These are phyloP conservation scores for Lissocephala sabroskyi DNA, from an alignment of 2,888 invertebrate genomes.

Conservation along the genomic window DNA sequence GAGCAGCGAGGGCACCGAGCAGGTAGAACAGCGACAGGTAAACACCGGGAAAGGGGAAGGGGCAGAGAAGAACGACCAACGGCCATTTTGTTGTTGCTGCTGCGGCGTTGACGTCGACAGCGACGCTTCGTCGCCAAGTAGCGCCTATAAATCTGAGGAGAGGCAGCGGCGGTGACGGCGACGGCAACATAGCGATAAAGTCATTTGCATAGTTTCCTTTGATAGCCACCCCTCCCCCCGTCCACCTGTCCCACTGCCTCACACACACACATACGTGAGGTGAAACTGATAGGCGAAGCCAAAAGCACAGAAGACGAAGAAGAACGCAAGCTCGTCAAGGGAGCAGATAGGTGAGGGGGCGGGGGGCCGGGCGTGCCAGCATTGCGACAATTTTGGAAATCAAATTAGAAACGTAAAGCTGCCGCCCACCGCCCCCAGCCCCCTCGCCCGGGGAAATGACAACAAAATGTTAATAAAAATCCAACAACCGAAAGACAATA, in stretches of 20 bases:
- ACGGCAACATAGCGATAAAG: slow-evolving; percentile 42
- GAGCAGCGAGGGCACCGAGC: neutral
- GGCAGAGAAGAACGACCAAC: slow-evolving; percentile 20
- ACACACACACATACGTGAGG: slow-evolving; percentile 2
- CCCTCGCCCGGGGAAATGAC: no score
- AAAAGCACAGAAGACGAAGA: slow-evolving; percentile 26
- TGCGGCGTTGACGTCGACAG: slow-evolving; percentile 11
- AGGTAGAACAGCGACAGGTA: slow-evolving; percentile 43
- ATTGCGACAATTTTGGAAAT: slow-evolving; percentile 56
- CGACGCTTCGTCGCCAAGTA: no score
- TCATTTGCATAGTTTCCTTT: slow-evolving; percentile 60
- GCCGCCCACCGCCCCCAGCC: no score
- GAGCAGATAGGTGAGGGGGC: neutral
- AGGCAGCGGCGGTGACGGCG: neutral
- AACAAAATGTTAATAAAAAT: no score
- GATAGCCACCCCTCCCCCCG: slow-evolving; percentile 25
- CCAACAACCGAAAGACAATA: no score
- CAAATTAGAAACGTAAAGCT: slow-evolving; percentile 63
- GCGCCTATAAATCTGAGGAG: slow-evolving; percentile 43
- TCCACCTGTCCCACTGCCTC: neutral
- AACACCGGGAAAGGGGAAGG: slow-evolving; percentile 18
- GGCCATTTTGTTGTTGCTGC: slow-evolving; percentile 31
- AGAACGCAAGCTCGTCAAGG: neutral
- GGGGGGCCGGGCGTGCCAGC: neutral
- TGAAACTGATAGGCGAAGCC: slow-evolving; percentile 25